Evolutionary conservation across 1,140 invertebrate species (phyloP), one percentile per base, ranked within the genome.

Genomic region (Neomicropteryx cornuta): DNA sequence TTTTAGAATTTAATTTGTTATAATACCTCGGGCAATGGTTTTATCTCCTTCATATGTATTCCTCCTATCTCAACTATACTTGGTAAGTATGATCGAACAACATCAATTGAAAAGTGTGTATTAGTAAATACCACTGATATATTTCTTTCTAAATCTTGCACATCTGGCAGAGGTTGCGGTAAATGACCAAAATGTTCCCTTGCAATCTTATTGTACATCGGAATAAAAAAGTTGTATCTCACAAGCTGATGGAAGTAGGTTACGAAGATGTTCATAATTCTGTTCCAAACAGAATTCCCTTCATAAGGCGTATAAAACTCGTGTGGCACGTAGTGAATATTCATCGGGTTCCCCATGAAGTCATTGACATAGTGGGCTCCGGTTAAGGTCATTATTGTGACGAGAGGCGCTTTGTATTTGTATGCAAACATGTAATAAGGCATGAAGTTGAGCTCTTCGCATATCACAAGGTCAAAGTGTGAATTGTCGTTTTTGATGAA

Each of bases 371-470:
- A 59, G 16, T 62, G 60, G 2, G 55, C 50, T 47, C 58, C 62
- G 18, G 58, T 58, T 48, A 60, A 52, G 13, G 58, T 58, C 11
- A 44, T 54, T 31, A 64, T 49, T 2, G 60, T 60, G 1, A 58
- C 49, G 10, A 64, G 44, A 0, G 60, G 61, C 16, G 59, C 61
- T 10, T 52, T 52, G 31, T 62, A 64, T 43, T 60, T 62, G 21
- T 54, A 47, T 13, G 53, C 55, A 42, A 64, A 63, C 61, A 64
- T 63, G 4, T 62, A 51, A 20, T 62, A 59, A 2, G 60, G 49
- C 35, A 68, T 64, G 38, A 59, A 54, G 30, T 53, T 54, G 45
- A 65, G 61, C 24, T 56, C 48, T 33, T 66, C 60, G 1, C 54
- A 49, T 18, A 70, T 51, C 17, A 67, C 38, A 0, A 66, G 34